Conservation (phyloP, 2,888 invertebrate genomes). For the Elegia similella region DNA sequence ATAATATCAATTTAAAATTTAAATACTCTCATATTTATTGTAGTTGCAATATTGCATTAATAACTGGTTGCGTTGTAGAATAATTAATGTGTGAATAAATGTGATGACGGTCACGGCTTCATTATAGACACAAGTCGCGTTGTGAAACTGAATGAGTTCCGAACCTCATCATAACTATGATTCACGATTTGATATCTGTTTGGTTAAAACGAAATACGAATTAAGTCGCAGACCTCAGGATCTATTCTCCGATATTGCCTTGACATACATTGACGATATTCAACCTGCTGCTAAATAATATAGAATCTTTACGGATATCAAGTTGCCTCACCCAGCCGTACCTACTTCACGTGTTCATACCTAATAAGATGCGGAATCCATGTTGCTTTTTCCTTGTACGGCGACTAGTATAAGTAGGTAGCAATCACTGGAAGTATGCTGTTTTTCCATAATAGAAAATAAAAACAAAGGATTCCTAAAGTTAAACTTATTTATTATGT, state of each 20-base stretch:
- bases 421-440: not conserved
- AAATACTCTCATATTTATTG: not conserved
- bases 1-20: not conserved
- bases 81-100: not conserved
- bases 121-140: not conserved
- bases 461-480: not conserved
- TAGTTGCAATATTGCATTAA: not conserved
- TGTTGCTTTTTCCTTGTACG: not conserved
- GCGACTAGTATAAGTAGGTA: not conserved
- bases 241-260: not conserved
- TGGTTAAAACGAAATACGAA: not conserved
- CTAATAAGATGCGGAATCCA: constrained; percentile 6
- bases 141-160: not conserved
- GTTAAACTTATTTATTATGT: too few species aligned
- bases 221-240: not conserved
- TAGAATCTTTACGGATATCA: not conserved
- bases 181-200: constrained; percentile 1
- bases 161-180: not conserved
- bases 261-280: not conserved
- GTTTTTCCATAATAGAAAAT: not conserved
- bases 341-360: not conserved
- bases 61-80: not conserved
- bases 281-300: not conserved
- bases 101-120: constrained; percentile 1
- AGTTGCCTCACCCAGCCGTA: not conserved